A percentile compares a stretch with the other conserved stretches of the same genome.
phyloP scores from a whole-genome alignment of 2,888 invertebrate species.

The Scelioninae gen. 1 region DNA sequence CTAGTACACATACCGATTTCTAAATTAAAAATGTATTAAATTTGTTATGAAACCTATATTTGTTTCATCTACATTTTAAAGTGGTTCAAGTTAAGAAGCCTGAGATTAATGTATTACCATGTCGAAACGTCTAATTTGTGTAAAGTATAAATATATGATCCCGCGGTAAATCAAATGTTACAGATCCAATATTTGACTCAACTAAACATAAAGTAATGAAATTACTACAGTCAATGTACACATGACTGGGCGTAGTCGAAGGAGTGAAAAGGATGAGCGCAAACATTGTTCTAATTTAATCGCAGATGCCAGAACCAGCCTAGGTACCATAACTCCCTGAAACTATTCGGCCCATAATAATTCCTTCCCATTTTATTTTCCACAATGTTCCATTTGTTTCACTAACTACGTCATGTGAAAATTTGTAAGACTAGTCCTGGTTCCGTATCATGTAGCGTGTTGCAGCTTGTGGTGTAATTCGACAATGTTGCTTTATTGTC shows the following conservation, averaged over 20 bases:
- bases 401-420: conserved; percentile 7
- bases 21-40: too few relatives aligned
- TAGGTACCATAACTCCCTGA: conserved; percentile 41
- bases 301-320: conserved; percentile 75
- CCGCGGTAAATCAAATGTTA: conserved; percentile 53
- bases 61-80: too few relatives aligned
- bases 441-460: not conserved
- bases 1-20: too few relatives aligned
- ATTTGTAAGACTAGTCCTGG: conserved; percentile 18
- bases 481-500: conserved; percentile 52
- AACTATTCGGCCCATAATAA: conserved; percentile 41
- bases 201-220: conserved; percentile 65
- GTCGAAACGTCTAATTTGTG: conserved; percentile 32
- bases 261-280: conserved; percentile 77
- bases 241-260: conserved; percentile 69
- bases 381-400: conserved; percentile 42
- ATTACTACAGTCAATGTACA: conserved; percentile 72
- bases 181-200: conserved; percentile 61
- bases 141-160: conserved; percentile 45
- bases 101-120: conserved; percentile 26
- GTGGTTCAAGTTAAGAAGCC: not conserved
- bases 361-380: conserved; percentile 43
- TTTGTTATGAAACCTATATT: too few relatives aligned
- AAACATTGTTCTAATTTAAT: conserved; percentile 82
- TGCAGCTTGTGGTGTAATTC: conserved; percentile 44